These are phyloP conservation scores for Archilochus colubris DNA, from an alignment of 2,113 vertebrate species.

Conservation along the genomic window DNA sequence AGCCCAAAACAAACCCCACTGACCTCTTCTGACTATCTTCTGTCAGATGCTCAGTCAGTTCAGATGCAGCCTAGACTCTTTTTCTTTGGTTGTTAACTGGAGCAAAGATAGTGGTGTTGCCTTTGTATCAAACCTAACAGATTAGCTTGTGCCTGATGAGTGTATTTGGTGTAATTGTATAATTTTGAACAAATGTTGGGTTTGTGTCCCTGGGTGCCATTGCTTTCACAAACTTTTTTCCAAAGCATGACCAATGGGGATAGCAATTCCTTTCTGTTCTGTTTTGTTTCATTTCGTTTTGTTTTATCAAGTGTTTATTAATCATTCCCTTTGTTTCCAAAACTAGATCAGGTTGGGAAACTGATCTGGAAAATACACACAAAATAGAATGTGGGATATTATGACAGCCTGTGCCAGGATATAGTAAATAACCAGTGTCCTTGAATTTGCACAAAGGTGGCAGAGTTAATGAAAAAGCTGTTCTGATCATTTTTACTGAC, in stretches of 20 bases:
- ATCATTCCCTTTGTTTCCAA: slow-evolving; percentile 34
- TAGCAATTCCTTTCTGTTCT: neutral
- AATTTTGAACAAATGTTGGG: neutral
- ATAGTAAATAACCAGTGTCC: neutral
- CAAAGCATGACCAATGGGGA: neutral
- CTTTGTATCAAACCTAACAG: neutral
- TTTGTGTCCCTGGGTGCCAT: neutral
- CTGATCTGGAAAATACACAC: neutral
- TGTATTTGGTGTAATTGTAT: neutral
- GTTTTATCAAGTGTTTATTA: neutral
- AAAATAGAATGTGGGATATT: neutral
- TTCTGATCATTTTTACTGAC: neutral
- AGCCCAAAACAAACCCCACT: neutral
- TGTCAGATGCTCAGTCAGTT: neutral
- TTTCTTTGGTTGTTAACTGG: neutral
- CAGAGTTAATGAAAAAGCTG: neutral
- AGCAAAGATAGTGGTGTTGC: neutral
- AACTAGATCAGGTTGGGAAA: neutral
- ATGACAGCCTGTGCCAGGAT: neutral
- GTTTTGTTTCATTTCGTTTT: no score
- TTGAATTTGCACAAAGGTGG: neutral
- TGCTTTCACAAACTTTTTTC: neutral
- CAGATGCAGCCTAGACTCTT: neutral
- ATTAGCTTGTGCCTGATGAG: neutral
- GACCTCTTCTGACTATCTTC: neutral